A percentile compares a stretch with the other conserved stretches of the same genome.
phyloP scores from a whole-genome alignment of 1,140 invertebrate species.

The Galendromus occidentalis region DNA sequence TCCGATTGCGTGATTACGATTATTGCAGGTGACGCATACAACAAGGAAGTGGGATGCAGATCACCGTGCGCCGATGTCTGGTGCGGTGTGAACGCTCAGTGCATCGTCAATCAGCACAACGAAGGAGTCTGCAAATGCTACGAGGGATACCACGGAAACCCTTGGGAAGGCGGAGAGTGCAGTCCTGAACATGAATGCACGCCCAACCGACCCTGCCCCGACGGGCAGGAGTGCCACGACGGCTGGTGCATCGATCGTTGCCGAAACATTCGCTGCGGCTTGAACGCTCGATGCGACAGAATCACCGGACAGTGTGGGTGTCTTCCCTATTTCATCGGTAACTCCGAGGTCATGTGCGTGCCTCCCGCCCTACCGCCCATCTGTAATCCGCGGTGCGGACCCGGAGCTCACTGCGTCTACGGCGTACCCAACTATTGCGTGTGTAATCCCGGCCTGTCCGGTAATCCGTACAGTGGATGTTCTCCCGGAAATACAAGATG shows the following conservation, averaged over 20 bases:
- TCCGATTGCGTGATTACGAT: no score
- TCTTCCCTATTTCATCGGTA: conserved; percentile 62
- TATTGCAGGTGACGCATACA: conserved; percentile 16
- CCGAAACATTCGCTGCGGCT: conserved; percentile 56
- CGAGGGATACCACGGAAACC: conserved; percentile 63
- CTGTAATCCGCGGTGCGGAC: conserved; percentile 54
- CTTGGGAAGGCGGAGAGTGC: conserved; percentile 67
- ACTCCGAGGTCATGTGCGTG: conserved; percentile 68
- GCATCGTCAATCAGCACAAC: conserved; percentile 59
- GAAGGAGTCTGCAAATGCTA: conserved; percentile 60
- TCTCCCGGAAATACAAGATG: conserved; percentile 46
- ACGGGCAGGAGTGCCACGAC: conserved; percentile 55
- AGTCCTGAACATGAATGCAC: conserved; percentile 41
- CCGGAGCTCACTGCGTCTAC: conserved; percentile 70
- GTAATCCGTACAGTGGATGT: conserved; percentile 49
- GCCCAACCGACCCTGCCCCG: conserved; percentile 45
- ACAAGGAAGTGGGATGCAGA: conserved; percentile 20
- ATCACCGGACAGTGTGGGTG: conserved; percentile 61
- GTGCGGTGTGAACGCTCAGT: conserved; percentile 60
- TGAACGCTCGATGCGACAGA: conserved; percentile 57
- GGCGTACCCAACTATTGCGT: conserved; percentile 49
- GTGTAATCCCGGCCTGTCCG: conserved; percentile 56
- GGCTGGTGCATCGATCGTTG: conserved; percentile 35
- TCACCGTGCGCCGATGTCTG: conserved; percentile 48
- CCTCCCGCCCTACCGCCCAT: conserved; percentile 57